Evolutionary conservation across 2,113 vertebrate genomes (phyloP).

Genomic region (Phalacrocorax pelagicus): DNA sequence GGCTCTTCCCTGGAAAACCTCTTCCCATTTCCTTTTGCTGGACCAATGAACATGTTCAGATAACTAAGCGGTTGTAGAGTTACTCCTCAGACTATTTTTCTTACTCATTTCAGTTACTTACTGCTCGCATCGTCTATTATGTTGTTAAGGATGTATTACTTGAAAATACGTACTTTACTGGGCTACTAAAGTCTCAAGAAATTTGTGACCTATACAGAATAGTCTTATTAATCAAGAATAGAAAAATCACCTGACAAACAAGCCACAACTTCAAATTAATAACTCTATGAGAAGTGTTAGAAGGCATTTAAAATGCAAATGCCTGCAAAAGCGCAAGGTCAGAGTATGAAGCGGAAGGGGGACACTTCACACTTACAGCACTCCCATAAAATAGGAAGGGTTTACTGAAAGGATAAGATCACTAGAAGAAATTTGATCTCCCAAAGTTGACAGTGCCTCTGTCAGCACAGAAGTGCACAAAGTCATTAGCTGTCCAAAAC

Average conservation of each 20-base stretch:
- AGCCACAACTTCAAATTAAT: accelerated
- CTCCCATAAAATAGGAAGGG: background rate
- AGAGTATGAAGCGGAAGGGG: background rate
- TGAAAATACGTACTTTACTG: background rate
- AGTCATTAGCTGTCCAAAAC: background rate
- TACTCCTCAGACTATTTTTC: background rate
- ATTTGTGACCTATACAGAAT: background rate
- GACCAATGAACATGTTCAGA: background rate
- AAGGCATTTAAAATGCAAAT: background rate
- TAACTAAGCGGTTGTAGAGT: background rate
- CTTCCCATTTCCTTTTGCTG: background rate
- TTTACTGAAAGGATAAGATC: background rate
- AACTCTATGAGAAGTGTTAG: background rate
- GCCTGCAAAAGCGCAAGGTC: background rate
- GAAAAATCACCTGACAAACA: background rate
- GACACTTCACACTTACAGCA: background rate
- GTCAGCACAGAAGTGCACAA: background rate
- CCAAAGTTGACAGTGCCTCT: background rate
- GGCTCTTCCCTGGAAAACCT: background rate
- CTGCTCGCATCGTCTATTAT: background rate
- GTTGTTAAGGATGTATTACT: background rate
- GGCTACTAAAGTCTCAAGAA: background rate
- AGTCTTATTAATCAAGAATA: background rate
- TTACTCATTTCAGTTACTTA: background rate
- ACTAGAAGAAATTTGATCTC: background rate